Conservation (phyloP, 2,113 vertebrate genomes). For the Ia io region DNA sequence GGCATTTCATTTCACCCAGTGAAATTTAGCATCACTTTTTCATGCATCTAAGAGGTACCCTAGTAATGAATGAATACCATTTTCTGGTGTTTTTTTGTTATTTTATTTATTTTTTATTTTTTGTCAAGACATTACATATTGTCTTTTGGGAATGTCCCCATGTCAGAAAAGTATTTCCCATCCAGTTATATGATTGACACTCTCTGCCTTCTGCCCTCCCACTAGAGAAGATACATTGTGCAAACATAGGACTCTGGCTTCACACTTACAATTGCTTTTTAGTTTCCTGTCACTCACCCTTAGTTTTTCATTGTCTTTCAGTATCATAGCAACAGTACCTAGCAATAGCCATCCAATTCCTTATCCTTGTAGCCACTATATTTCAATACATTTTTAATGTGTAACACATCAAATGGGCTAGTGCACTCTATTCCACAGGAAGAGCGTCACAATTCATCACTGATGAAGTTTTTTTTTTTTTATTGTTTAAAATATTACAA, state of each 20-base stretch:
- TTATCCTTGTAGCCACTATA: background rate
- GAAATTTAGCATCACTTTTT: background rate
- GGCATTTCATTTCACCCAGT: background rate
- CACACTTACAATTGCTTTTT: background rate
- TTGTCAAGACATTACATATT: background rate
- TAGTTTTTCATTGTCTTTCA: background rate
- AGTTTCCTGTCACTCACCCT: background rate
- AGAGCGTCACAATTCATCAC: background rate
- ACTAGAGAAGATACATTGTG: background rate
- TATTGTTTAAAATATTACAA: too few species aligned
- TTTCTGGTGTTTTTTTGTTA: background rate
- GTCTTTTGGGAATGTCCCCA: background rate
- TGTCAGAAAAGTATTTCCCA: background rate
- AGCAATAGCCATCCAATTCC: background rate
- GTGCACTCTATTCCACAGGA: background rate
- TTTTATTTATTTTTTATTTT: background rate
- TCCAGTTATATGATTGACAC: background rate
- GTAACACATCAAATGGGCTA: accelerated
- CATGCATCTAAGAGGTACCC: background rate
- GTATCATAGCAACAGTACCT: background rate
- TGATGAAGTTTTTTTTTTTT: too few species aligned
- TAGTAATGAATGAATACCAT: background rate
- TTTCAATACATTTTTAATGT: background rate
- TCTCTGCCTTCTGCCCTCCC: background rate
- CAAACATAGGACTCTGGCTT: background rate